Conservation (phyloP, 2,888 invertebrate species). For the Drosophila melanosoma region DNA sequence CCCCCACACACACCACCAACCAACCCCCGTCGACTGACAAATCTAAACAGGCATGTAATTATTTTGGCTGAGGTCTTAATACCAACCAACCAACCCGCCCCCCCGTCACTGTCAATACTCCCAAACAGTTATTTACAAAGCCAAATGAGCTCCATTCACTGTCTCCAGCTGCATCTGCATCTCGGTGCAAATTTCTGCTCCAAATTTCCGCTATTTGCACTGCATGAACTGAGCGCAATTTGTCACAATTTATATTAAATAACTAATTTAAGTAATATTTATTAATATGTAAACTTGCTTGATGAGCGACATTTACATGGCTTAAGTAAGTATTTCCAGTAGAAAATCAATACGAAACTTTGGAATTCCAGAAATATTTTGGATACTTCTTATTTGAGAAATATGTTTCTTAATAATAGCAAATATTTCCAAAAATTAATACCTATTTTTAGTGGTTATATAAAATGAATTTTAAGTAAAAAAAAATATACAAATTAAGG, state of each 20-base stretch:
- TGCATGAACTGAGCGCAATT: neutral
- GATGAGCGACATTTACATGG: neutral
- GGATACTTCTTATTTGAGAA: neutral
- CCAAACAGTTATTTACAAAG: slow-evolving; percentile 60
- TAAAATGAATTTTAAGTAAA: neutral
- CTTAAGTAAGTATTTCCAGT: neutral
- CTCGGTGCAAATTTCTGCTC: slow-evolving; percentile 16
- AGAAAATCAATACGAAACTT: neutral
- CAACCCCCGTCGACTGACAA: slow-evolving; percentile 63
- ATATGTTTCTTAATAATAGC: neutral
- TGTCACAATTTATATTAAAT: neutral
- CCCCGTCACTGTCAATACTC: slow-evolving; percentile 56
- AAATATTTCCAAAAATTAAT: neutral
- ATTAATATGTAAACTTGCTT: neutral
- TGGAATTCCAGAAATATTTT: neutral
- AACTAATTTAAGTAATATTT: neutral
- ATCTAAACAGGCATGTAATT: slow-evolving; percentile 79
- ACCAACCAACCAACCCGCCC: slow-evolving; percentile 35
- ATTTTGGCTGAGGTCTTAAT: slow-evolving; percentile 75
- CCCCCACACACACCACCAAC: too few relatives aligned
- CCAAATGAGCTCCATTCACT: slow-evolving; percentile 26
- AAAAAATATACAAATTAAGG: too few relatives aligned
- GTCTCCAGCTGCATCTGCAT: neutral
- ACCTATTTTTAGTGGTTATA: neutral
- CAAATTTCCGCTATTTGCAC: slow-evolving; percentile 54